Conservation (phyloP, 92 coral and sea anemone genomes). For the Muricea muricata region DNA sequence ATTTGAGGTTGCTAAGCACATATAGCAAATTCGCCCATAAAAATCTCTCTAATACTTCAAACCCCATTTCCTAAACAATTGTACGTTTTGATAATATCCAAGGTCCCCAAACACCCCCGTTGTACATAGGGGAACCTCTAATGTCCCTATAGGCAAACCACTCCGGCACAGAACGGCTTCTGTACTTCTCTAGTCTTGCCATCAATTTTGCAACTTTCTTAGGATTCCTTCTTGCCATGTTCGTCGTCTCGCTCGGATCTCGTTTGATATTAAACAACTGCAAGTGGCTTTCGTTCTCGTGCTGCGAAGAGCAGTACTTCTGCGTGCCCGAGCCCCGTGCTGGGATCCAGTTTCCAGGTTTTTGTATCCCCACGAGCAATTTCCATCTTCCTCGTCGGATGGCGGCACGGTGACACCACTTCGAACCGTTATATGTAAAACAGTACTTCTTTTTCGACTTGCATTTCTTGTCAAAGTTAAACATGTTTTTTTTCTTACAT, state of each 20-base stretch:
- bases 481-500: background rate
- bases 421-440: background rate
- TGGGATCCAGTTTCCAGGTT: conserved; percentile 67
- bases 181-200: conserved; percentile 34
- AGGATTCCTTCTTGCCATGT: conserved; percentile 42
- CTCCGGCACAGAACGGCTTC: conserved; percentile 54
- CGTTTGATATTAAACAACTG: conserved; percentile 56
- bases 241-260: conserved; percentile 59
- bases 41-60: too few relatives aligned
- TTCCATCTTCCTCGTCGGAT: conserved; percentile 75
- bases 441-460: background rate
- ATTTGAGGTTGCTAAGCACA: too few relatives aligned
- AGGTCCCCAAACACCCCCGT: conserved; percentile 40
- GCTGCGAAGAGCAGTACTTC: background rate
- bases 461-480: background rate
- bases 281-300: conserved; percentile 33
- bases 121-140: conserved; percentile 7
- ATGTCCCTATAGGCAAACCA: background rate
- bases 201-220: conserved; percentile 54
- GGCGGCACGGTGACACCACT: conserved; percentile 68
- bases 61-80: too few relatives aligned
- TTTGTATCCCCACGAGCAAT: conserved; percentile 59
- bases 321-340: conserved; percentile 25
- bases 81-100: too few relatives aligned
- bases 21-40: too few relatives aligned